phyloP scores from a whole-genome alignment of 2,888 invertebrate genomes.

The Drosophila algonquin region DNA sequence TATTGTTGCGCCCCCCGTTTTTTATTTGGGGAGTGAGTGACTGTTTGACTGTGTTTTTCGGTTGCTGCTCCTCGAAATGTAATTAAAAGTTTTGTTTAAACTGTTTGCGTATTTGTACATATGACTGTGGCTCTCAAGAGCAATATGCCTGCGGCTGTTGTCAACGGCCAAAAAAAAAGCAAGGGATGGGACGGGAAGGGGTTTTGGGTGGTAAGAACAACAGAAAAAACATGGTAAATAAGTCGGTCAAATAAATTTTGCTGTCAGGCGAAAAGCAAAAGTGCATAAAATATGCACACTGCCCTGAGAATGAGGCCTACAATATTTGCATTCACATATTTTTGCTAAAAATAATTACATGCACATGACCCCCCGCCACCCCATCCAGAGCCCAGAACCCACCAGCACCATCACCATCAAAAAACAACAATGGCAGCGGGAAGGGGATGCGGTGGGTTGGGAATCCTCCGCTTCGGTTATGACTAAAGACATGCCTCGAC shows the following conservation, averaged over 20 bases:
- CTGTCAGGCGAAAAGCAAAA: slow-evolving; percentile 75
- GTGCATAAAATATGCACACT: slow-evolving; percentile 69
- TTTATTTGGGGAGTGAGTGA: slow-evolving; percentile 23
- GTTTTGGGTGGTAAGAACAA: background rate
- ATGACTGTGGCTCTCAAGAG: slow-evolving; percentile 51
- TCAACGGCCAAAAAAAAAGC: slow-evolving; percentile 19
- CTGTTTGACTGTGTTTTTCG: slow-evolving; percentile 5
- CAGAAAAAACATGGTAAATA: slow-evolving; percentile 35
- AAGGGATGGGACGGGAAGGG: too few species aligned
- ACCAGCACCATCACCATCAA: slow-evolving; percentile 28
- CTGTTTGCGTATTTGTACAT: slow-evolving; percentile 53
- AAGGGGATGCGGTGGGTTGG: too few species aligned
- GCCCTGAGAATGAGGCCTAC: slow-evolving; percentile 64
- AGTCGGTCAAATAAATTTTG: slow-evolving; percentile 73
- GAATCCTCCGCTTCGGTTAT: slow-evolving; percentile 55
- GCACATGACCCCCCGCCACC: slow-evolving; percentile 60
- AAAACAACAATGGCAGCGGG: slow-evolving; percentile 15
- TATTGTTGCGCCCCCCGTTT: slow-evolving; percentile 38
- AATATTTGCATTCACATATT: slow-evolving; percentile 79
- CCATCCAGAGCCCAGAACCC: too few species aligned
- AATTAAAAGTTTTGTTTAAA: slow-evolving; percentile 74
- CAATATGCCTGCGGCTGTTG: slow-evolving; percentile 30
- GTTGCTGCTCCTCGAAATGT: slow-evolving; percentile 58
- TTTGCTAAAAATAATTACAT: slow-evolving; percentile 76
- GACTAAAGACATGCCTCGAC: slow-evolving; percentile 68